phyloP scores from a whole-genome alignment of 92 coral and sea anemone genomes.

The Porites divaricata region DNA sequence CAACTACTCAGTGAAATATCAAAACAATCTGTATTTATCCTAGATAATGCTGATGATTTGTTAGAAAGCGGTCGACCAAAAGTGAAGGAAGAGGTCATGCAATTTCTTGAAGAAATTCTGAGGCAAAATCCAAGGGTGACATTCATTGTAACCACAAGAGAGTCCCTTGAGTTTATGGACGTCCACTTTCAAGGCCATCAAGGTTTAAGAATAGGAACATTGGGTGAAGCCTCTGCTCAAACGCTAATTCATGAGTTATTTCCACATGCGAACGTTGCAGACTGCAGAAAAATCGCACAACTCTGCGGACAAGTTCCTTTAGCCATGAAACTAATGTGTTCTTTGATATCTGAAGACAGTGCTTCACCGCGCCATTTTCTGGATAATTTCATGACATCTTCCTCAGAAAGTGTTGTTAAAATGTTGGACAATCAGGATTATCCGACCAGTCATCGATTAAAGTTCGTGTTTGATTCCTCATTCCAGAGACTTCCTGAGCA shows the following conservation, averaged over 20 bases:
- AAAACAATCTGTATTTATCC: not conserved
- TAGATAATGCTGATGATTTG: not conserved
- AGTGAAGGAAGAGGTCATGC: conserved; percentile 16
- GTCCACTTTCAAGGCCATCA: not conserved
- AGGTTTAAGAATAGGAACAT: conserved; percentile 3
- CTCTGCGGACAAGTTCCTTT: conserved; percentile 36
- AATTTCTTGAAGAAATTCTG: conserved; percentile 19
- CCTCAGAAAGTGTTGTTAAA: not conserved
- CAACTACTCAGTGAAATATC: not conserved
- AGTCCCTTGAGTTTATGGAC: not conserved
- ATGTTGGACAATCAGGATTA: conserved; percentile 22
- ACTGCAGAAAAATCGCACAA: not conserved
- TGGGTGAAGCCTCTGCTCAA: conserved; percentile 2
- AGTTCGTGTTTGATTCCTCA: conserved; percentile 12
- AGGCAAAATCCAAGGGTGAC: not conserved
- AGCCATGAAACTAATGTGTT: conserved; percentile 31
- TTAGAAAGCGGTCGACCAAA: not conserved
- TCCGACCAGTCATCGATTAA: conserved; percentile 19
- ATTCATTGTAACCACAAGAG: conserved; percentile 24
- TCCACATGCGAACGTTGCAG: not conserved
- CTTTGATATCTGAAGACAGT: conserved; percentile 1
- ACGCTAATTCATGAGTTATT: conserved; percentile 4
- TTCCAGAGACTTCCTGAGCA: conserved; percentile 19
- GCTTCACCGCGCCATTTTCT: not conserved
- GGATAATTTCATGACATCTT: not conserved